Conservation (phyloP, 2,797 vertebrate genomes). For the Sus cebifrons region DNA sequence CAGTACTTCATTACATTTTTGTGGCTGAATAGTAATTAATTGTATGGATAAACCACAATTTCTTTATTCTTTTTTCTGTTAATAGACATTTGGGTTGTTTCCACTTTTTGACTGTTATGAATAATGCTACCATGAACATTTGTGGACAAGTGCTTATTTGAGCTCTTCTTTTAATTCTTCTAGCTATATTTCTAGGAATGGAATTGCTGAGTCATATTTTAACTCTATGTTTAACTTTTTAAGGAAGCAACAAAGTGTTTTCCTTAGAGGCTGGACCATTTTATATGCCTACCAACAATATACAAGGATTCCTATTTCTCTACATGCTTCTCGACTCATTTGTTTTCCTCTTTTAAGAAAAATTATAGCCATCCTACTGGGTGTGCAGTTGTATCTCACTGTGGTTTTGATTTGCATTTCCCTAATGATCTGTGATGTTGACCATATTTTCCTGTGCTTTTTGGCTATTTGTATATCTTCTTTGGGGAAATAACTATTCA, state of each 20-base stretch:
- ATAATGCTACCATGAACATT: too few relatives aligned
- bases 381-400: not conserved
- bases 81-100: not conserved
- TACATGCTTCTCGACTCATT: not conserved
- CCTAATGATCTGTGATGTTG: not conserved
- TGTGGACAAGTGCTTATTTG: too few relatives aligned
- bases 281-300: not conserved
- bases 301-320: not conserved
- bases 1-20: not conserved
- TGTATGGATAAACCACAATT: not conserved
- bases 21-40: not conserved
- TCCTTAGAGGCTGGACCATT: not conserved
- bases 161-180: too few relatives aligned
- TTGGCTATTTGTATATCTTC: not conserved
- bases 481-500: not conserved
- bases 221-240: conserved; percentile 9
- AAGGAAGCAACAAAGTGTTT: not conserved
- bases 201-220: not conserved
- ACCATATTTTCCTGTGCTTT: not conserved
- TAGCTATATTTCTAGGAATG: not conserved
- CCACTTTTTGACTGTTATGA: not conserved
- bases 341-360: not conserved
- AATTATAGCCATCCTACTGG: not conserved
- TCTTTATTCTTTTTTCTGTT: not conserved
- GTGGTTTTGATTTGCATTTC: not conserved